A percentile compares a stretch with the other conserved stretches of the same genome.
Evolutionary conservation across 2,113 vertebrate genomes (phyloP).

Genomic region (Paracanthobrama guichenoti): DNA sequence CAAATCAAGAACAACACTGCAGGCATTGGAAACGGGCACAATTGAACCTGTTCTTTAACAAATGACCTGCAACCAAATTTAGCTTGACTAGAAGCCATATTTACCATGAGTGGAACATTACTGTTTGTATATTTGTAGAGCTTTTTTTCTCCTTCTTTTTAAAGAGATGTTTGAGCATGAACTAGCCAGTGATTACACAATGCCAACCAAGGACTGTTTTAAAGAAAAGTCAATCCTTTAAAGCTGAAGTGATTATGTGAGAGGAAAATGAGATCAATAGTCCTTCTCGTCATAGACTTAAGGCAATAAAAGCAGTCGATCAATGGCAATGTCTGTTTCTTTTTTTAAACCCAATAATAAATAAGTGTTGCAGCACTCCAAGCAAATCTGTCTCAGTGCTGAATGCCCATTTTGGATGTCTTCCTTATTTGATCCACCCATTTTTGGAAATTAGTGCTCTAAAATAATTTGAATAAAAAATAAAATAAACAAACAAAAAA

Average conservation of each 20-base stretch:
- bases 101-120: background rate
- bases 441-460: background rate
- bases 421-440: background rate
- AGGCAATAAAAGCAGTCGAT: background rate
- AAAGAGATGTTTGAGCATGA: background rate
- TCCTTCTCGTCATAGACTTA: background rate
- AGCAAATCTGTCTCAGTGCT: background rate
- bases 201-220: background rate
- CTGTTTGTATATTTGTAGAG: background rate
- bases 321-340: conserved; percentile 12
- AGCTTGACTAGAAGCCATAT: background rate
- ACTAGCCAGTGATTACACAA: background rate
- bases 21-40: background rate
- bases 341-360: conserved; percentile 13
- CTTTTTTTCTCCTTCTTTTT: background rate
- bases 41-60: background rate
- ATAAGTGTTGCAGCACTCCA: background rate
- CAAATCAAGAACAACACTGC: background rate
- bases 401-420: background rate
- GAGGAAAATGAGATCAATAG: conserved; percentile 26
- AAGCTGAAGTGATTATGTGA: background rate
- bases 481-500: background rate
- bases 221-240: conserved; percentile 11
- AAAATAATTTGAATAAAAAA: background rate
- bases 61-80: background rate